A percentile compares a stretch with the other conserved stretches of the same genome.
Conservation (phyloP, 2,888 invertebrate genomes). For the Ophion costatus region DNA sequence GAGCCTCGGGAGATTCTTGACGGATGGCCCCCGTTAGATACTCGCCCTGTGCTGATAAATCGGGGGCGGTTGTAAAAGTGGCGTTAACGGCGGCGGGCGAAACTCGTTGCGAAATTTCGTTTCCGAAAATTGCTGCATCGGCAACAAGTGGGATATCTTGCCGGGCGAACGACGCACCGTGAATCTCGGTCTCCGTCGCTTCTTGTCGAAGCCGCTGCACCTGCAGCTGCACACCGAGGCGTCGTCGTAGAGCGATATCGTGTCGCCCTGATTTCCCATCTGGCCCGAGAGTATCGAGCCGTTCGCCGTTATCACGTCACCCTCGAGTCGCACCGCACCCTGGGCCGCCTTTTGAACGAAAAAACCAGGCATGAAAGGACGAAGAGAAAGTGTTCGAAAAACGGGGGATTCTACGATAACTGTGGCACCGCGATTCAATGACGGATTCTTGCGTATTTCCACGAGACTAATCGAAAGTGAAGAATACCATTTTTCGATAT, state of each 20-base stretch:
- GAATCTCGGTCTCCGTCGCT: constrained; percentile 83
- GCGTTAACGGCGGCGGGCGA: constrained; percentile 78
- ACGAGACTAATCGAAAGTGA: too few species aligned
- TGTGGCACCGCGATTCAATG: too few species aligned
- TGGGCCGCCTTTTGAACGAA: constrained; percentile 90
- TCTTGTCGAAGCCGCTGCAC: constrained; percentile 83
- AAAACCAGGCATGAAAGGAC: background rate
- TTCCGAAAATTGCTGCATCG: constrained; percentile 82
- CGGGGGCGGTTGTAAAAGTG: constrained; percentile 80
- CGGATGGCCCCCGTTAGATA: constrained; percentile 79
- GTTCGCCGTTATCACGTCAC: constrained; percentile 98
- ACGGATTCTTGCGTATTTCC: too few species aligned
- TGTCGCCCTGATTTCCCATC: constrained; percentile 83
- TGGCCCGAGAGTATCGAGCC: constrained; percentile 93
- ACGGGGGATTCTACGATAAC: too few species aligned
- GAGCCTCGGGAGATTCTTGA: constrained; percentile 70
- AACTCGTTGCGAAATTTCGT: constrained; percentile 74
- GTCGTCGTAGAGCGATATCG: constrained; percentile 82
- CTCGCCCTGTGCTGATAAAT: constrained; percentile 82
- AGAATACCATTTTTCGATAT: too few species aligned
- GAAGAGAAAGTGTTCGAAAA: background rate
- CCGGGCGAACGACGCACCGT: constrained; percentile 85
- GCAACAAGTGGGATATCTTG: constrained; percentile 85
- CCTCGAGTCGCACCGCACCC: constrained; percentile 97
- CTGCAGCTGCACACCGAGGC: constrained; percentile 84